Evolutionary conservation across 2,888 invertebrate genomes (phyloP), one percentile per base, ranked within the genome.

Genomic region (Mycalesis mineus): DNA sequence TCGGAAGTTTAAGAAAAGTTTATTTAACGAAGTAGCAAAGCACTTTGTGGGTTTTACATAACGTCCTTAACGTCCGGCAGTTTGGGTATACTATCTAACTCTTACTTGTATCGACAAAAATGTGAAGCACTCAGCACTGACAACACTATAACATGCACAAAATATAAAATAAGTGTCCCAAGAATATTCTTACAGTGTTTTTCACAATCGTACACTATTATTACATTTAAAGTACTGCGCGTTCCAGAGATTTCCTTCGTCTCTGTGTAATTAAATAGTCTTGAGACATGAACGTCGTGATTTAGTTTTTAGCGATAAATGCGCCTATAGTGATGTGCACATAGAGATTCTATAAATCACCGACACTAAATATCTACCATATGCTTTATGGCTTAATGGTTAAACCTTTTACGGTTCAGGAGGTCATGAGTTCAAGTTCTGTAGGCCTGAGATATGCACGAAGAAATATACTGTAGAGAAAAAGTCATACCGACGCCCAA

Each of bases 121-220:
- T 68, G 58, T n/a, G n/a, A n/a, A n/a, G n/a, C n/a, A n/a, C n/a
- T n/a, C 66, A 58, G 29, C 66, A 65, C 64, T 68, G 62, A 62
- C 63, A 65, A 63, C 59, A 65, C 51, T 51, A 7, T 33, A 47
- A 22, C 37, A 48, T 45, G 40, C 47, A 57, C 60, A 5, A 53
- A 56, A 37, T 57, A 52, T 60, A 48, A 59, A 54, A 61, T 42
- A 55, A 36, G 47, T 61, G 51, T 50, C 15, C 56, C 52, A 45
- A 59, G 7, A 15, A 14, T 15, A 40, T 4, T 4, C 41, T 49
- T 48, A 33, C 40, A 13, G 11, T 11, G 39, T 11, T 48, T 52
- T 55, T 52, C 39, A 45, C 52, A 47, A 51, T 42, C 15, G n/a
- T 40, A 36, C 45, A 49, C 15, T 11, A 45, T 42, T 51, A 60